A percentile compares a stretch with the other conserved stretches of the same genome.
These are phyloP conservation scores for Crossaster papposus DNA, from an alignment of 53 echinoderm and acorn worm genomes.

Conservation along the genomic window DNA sequence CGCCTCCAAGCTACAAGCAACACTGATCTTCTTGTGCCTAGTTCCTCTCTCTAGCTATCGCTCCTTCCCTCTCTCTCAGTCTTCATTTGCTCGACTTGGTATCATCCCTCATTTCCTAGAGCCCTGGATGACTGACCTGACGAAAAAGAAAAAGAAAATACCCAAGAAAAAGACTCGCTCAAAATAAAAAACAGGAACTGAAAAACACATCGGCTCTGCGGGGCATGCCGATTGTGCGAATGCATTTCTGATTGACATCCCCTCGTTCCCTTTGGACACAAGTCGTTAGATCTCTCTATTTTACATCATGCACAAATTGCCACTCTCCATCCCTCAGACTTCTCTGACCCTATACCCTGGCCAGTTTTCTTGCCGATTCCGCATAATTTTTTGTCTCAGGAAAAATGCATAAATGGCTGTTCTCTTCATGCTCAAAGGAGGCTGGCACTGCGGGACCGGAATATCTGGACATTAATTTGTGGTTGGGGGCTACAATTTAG, in stretches of 20 bases:
- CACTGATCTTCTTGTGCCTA: conserved; percentile 28
- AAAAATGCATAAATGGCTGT: neutral
- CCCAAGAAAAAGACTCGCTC: neutral
- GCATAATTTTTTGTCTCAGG: neutral
- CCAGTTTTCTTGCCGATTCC: neutral
- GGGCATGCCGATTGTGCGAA: conserved; percentile 41
- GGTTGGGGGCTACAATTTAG: neutral
- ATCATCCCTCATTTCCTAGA: conserved; percentile 17
- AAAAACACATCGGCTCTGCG: conserved; percentile 11
- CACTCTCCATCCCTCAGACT: neutral
- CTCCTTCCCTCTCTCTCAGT: neutral
- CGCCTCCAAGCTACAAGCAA: conserved; percentile 37
- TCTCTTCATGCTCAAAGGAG: too few relatives aligned
- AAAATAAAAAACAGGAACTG: neutral
- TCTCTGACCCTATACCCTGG: neutral
- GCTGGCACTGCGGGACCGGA: neutral
- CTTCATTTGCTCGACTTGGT: conserved; percentile 5
- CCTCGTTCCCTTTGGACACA: conserved; percentile 32
- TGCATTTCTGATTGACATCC: conserved; percentile 44
- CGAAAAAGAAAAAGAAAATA: conserved; percentile 14
- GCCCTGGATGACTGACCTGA: conserved; percentile 37
- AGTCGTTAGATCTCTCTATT: neutral
- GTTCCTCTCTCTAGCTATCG: neutral
- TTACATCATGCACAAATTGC: neutral
- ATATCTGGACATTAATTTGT: neutral